These are phyloP conservation scores for Torymus texanus DNA, from an alignment of 2,888 invertebrate species.

Conservation along the genomic window DNA sequence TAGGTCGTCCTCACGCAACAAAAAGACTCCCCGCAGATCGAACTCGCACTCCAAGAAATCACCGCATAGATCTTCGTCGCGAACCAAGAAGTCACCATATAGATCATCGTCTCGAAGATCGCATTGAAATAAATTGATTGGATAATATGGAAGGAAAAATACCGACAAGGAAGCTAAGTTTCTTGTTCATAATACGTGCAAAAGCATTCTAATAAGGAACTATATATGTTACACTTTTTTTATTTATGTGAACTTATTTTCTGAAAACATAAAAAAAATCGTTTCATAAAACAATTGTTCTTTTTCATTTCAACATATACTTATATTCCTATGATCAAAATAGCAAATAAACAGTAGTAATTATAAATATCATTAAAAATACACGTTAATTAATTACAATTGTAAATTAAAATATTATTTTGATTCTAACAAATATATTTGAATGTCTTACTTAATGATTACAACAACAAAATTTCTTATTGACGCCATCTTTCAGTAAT, in stretches of 20 bases:
- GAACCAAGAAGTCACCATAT: constrained; percentile 29
- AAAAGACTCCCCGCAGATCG: too few relatives aligned
- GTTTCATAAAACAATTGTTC: background rate
- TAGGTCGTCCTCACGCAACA: too few relatives aligned
- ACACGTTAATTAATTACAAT: too few relatives aligned
- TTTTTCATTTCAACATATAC: too few relatives aligned
- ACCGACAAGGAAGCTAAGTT: background rate
- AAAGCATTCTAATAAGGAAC: constrained; percentile 29
- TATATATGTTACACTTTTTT: constrained; percentile 34
- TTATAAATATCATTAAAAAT: too few relatives aligned
- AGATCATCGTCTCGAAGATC: constrained; percentile 51
- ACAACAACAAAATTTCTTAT: too few relatives aligned
- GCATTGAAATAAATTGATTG: constrained; percentile 17
- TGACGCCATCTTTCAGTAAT: too few relatives aligned
- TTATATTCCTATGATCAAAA: too few relatives aligned
- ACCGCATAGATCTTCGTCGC: constrained; percentile 22
- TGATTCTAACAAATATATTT: too few relatives aligned
- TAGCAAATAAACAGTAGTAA: too few relatives aligned
- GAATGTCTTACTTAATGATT: too few relatives aligned
- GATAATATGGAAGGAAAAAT: constrained; percentile 11
- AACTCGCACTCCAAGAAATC: constrained; percentile 7
- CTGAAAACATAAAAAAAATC: constrained; percentile 28
- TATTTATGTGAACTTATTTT: constrained; percentile 46
- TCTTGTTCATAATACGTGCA: constrained; percentile 22
- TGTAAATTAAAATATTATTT: too few relatives aligned